Base-by-base conservation (phyloP, 2,113 vertebrate genomes). In the Archilochus colubris region DNA sequence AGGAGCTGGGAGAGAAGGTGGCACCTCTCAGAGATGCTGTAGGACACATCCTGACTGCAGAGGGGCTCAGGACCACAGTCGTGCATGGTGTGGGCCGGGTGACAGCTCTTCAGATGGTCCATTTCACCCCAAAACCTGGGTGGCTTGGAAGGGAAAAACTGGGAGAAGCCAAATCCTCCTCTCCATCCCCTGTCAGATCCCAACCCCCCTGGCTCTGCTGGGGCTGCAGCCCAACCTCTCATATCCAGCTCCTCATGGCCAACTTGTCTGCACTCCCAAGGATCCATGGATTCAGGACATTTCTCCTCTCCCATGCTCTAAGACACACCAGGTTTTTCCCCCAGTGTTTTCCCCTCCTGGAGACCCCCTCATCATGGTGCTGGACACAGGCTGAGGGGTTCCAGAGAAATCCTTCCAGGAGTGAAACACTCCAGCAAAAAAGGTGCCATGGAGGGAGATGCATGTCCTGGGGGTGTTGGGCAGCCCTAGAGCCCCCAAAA, bases 361-460 rank as follows among this genome's bases (percentile, higher is more conserved):
- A 57, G 19, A n/a, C 31, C 1, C 1, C 33, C 17, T 31, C 25
- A 5, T 15, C 0, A 1, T 1, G 2, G 24, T 6, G 18, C 23
- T 12, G 30, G 28, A 18, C 24, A 51, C 9, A 3, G 24, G 9
- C 33, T 5, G 28, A 55, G 24, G 21, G 38, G 12, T 18, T 36
- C 50, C 50, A 36, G 40, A 31, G 62, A 62, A 36, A 36, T 38
- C 46, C n/a, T 66, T 43, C 68, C 22, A 30, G 64, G 86, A 55
- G 40, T 3, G 19, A 89, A 77, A 66, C 1, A 17, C 55, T 43
- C 28, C 3, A 23, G 67, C 27, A 57, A 57, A 79, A 48, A 68
- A 0, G 3, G 20, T 63, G 74, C 36, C 36, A 15, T 0, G 1
- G 27, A 44, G 55, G 51, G 74, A 46, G 1, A 4, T 13, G 22